These are phyloP conservation scores for Turritopsis dohrnii DNA, from an alignment of 30 jellyfish, hydroid and myxozoan genomes.

Conservation along the genomic window DNA sequence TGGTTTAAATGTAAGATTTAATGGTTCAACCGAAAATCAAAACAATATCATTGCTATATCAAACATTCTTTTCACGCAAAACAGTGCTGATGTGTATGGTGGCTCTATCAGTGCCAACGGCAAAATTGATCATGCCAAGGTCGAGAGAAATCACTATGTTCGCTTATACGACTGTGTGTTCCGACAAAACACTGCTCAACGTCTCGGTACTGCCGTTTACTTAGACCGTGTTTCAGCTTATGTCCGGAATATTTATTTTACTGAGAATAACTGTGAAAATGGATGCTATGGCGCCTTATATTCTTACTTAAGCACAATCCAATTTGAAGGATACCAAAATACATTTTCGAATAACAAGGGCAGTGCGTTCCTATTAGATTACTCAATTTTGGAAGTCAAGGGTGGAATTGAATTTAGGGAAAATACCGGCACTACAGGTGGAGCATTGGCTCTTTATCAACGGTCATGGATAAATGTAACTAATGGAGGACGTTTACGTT, in stretches of 20 bases:
- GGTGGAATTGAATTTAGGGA: background rate
- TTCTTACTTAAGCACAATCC: background rate
- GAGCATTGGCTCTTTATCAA: constrained; percentile 1
- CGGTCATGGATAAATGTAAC: background rate
- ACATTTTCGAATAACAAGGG: background rate
- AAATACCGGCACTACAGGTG: background rate
- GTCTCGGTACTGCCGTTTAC: background rate
- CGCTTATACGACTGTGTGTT: background rate
- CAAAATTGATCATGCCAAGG: background rate
- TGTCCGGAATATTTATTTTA: background rate
- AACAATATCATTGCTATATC: background rate
- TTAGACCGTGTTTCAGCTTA: constrained; percentile 3
- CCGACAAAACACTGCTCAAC: background rate
- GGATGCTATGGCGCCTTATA: background rate
- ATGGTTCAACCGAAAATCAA: background rate
- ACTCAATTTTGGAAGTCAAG: background rate
- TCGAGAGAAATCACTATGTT: background rate
- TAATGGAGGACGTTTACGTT: background rate
- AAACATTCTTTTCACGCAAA: background rate
- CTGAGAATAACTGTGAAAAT: background rate
- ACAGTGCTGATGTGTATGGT: background rate
- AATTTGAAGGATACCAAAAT: background rate
- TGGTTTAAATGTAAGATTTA: background rate
- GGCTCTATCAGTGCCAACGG: background rate
- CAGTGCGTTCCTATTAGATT: background rate